These are phyloP conservation scores for Ptychoptera albimana DNA, from an alignment of 2,888 invertebrate species.

Conservation along the genomic window DNA sequence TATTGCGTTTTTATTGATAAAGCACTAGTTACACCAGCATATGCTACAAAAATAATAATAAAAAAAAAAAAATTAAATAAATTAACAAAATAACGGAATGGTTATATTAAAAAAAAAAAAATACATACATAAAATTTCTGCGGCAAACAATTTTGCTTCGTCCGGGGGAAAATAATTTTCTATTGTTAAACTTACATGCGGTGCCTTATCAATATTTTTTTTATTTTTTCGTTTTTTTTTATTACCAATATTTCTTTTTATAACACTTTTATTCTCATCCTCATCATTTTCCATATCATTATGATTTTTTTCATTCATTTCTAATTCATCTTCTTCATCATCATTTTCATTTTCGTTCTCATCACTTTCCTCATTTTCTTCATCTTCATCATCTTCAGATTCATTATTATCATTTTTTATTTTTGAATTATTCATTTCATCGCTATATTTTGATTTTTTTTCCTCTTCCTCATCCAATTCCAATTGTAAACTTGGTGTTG, in stretches of 20 bases:
- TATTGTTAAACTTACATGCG: slow-evolving; percentile 45
- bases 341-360: slow-evolving; percentile 8
- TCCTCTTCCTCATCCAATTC: slow-evolving; percentile 7
- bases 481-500: slow-evolving; percentile 26
- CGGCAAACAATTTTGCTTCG: slow-evolving; percentile 30
- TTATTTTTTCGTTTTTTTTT: slow-evolving; percentile 1
- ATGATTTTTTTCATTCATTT: slow-evolving; percentile 10
- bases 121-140: slow-evolving; percentile 30
- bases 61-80: background rate
- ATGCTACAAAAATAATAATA: slow-evolving; percentile 15
- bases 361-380: slow-evolving; percentile 7
- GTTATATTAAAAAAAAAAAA: slow-evolving; percentile 1
- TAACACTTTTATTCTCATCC: slow-evolving; percentile 34
- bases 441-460: slow-evolving; percentile 8
- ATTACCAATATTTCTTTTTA: slow-evolving; percentile 13
- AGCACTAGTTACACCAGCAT: slow-evolving; percentile 23
- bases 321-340: slow-evolving; percentile 10
- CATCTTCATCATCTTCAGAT: slow-evolving; percentile 19
- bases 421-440: background rate
- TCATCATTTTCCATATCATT: slow-evolving; percentile 15
- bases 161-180: slow-evolving; percentile 44
- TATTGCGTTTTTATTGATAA: slow-evolving; percentile 22
- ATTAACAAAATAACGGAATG: background rate
- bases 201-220: slow-evolving; percentile 20
- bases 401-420: slow-evolving; percentile 7